A percentile compares a stretch with the other conserved stretches of the same genome.
Evolutionary conservation across 2,797 vertebrate species (phyloP).

Genomic region (Salmo trutta): DNA sequence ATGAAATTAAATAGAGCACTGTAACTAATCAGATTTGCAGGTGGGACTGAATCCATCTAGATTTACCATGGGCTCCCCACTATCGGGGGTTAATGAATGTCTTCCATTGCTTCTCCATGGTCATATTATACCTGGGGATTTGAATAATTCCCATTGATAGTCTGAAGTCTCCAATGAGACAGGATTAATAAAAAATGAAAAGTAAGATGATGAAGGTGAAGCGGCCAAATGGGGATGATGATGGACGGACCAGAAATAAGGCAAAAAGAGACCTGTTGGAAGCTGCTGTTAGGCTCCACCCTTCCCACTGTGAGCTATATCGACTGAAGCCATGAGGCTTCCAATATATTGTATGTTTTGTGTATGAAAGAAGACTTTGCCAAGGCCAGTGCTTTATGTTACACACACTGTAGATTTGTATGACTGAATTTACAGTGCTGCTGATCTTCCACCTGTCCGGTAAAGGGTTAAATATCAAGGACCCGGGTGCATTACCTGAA

Average conservation of each 20-base stretch:
- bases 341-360: too few species aligned
- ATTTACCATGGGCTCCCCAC: slow-evolving; percentile 64
- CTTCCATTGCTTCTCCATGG: slow-evolving; percentile 68
- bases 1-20: slow-evolving; percentile 71
- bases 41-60: slow-evolving; percentile 62
- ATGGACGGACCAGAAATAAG: slow-evolving; percentile 60
- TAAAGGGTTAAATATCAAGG: neutral
- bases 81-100: slow-evolving; percentile 77
- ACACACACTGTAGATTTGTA: too few species aligned
- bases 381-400: too few species aligned
- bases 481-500: neutral
- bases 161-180: slow-evolving; percentile 74
- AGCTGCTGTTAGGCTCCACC: neutral
- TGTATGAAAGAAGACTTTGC: too few species aligned
- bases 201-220: slow-evolving; percentile 65
- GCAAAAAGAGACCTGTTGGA: slow-evolving; percentile 8
- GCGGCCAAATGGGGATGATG: slow-evolving; percentile 52
- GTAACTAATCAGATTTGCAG: slow-evolving; percentile 72
- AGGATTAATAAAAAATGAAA: slow-evolving; percentile 73
- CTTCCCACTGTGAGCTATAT: too few species aligned
- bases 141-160: slow-evolving; percentile 79
- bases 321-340: too few species aligned
- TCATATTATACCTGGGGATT: slow-evolving; percentile 76
- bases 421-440: too few species aligned
- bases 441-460: too few species aligned